Conservation (phyloP, 2,888 invertebrate genomes). For the Allacma fusca region DNA sequence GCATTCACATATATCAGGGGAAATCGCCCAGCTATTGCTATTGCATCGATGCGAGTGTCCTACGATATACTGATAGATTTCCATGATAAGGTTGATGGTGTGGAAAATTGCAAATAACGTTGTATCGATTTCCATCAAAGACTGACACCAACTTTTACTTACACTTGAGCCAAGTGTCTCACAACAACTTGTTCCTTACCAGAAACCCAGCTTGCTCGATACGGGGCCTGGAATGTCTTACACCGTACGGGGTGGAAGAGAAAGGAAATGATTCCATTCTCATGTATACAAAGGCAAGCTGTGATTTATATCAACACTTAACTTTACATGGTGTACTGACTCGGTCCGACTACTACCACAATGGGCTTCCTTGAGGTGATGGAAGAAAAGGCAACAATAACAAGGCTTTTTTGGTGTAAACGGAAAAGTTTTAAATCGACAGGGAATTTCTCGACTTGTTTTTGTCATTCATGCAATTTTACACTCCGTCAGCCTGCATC, state of each 20-base stretch:
- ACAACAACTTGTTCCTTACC: not conserved
- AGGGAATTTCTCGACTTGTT: constrained; percentile 18
- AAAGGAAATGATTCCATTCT: constrained; percentile 6
- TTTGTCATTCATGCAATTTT: constrained; percentile 42
- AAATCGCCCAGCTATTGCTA: too few relatives aligned
- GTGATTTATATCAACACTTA: constrained; percentile 40
- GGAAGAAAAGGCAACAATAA: constrained; percentile 2
- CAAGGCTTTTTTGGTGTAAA: not conserved
- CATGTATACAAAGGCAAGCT: not conserved
- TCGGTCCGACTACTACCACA: not conserved
- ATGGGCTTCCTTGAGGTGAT: not conserved
- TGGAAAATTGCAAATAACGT: constrained; percentile 44
- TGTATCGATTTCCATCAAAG: constrained; percentile 42
- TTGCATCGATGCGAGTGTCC: too few relatives aligned
- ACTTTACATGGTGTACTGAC: constrained; percentile 24
- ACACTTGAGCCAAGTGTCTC: constrained; percentile 37
- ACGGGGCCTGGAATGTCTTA: not conserved
- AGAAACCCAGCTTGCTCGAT: too few relatives aligned
- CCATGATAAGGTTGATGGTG: constrained; percentile 33
- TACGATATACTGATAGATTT: not conserved
- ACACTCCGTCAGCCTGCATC: constrained; percentile 39
- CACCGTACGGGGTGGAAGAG: not conserved
- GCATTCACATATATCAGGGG: too few relatives aligned
- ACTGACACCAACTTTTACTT: constrained; percentile 41
- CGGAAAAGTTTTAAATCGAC: constrained; percentile 17